These are phyloP conservation scores for Anthoscopus minutus DNA, from an alignment of 2,113 vertebrate genomes.

Conservation along the genomic window DNA sequence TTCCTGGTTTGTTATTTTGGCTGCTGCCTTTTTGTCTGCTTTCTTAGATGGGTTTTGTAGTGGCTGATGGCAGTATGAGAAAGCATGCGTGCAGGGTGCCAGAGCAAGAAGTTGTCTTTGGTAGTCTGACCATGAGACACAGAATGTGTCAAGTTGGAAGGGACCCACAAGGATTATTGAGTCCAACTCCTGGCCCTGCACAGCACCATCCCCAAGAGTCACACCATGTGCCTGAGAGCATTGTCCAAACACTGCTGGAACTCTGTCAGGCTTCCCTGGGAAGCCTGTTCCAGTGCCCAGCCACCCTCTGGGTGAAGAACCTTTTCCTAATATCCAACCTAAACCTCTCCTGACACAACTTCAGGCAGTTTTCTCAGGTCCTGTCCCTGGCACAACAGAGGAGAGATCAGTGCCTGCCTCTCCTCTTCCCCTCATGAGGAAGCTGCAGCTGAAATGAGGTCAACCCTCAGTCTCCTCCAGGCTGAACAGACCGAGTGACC, in stretches of 20 bases:
- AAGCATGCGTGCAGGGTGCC: background rate
- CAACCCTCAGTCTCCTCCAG: background rate
- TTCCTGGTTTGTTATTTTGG: background rate
- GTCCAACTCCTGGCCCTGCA: background rate
- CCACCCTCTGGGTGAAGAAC: background rate
- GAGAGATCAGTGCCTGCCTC: background rate
- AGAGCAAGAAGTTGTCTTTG: background rate
- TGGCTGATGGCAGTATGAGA: accelerated
- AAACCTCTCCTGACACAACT: background rate
- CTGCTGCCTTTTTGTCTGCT: background rate
- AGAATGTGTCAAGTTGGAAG: background rate
- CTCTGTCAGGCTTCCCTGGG: background rate
- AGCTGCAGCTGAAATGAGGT: accelerated
- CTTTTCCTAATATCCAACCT: accelerated
- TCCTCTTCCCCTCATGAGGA: accelerated
- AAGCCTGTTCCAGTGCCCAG: no score
- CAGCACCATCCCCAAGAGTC: background rate
- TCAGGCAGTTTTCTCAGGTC: accelerated
- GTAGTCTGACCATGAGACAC: background rate
- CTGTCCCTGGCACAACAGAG: background rate
- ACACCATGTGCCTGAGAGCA: accelerated
- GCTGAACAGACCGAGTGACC: background rate
- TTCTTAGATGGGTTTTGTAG: background rate
- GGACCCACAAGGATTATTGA: accelerated
- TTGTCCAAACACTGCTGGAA: accelerated